These are phyloP conservation scores for Chrysodeixis includens DNA, from an alignment of 2,888 invertebrate genomes.

Conservation along the genomic window DNA sequence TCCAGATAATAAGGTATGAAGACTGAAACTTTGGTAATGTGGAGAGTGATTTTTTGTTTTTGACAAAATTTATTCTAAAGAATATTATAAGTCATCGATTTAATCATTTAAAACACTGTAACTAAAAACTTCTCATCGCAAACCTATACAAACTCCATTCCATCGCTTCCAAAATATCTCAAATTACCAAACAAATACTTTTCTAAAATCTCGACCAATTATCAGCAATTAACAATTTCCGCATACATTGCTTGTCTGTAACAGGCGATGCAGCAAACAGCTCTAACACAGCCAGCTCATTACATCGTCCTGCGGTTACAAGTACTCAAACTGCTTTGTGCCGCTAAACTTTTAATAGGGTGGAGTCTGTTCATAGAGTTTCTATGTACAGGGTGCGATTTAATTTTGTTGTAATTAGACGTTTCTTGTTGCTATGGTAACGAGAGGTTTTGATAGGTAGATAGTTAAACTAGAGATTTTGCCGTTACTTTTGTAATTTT, in stretches of 20 bases:
- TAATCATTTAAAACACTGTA: no score
- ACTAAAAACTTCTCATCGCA: no score
- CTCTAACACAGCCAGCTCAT: neutral
- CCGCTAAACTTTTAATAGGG: slow-evolving; percentile 6
- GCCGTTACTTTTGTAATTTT: no score
- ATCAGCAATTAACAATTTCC: neutral
- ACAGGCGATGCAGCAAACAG: neutral
- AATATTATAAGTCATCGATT: no score
- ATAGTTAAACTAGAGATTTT: no score
- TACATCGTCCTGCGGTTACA: neutral
- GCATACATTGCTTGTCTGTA: neutral
- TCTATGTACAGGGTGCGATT: neutral
- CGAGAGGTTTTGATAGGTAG: neutral
- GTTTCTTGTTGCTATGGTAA: neutral
- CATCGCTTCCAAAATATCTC: no score
- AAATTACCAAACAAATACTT: no score
- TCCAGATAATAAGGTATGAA: no score
- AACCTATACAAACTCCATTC: no score
- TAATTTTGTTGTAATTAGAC: neutral
- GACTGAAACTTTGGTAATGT: no score
- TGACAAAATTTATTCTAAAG: no score
- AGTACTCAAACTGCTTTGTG: neutral
- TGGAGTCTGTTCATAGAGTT: neutral
- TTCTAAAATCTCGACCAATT: neutral
- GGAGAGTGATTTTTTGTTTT: no score